Evolutionary conservation across 2,113 vertebrate species (phyloP).

Genomic region (Plotosus lineatus): DNA sequence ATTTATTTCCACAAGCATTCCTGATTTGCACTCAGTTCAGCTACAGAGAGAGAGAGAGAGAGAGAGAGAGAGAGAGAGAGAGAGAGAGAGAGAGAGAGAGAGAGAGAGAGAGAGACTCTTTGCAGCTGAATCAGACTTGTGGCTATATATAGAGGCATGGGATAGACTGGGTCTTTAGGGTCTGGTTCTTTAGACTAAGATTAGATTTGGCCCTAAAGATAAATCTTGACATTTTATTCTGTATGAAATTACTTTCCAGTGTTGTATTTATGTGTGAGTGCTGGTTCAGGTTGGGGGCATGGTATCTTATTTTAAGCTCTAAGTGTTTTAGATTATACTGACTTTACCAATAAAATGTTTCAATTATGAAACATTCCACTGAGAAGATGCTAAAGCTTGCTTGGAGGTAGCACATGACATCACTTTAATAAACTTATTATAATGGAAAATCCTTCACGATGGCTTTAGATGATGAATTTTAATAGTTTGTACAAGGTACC

Average conservation of each 20-base stretch:
- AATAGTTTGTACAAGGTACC: not conserved
- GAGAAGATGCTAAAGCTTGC: not conserved
- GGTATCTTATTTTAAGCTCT: not conserved
- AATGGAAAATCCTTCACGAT: not conserved
- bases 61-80: too few relatives aligned
- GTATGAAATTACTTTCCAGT: not conserved
- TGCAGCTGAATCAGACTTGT: conserved; percentile 70
- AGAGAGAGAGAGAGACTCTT: too few relatives aligned
- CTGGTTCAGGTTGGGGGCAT: not conserved
- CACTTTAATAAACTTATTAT: not conserved
- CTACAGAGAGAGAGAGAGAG: conserved; percentile 66
- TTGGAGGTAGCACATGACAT: not conserved
- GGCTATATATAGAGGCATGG: conserved; percentile 86
- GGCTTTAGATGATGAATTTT: not conserved
- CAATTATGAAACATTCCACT: not conserved
- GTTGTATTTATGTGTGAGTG: not conserved
- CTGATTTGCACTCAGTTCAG: conserved; percentile 85
- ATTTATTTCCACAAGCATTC: conserved; percentile 97
- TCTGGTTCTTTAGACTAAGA: conserved; percentile 23
- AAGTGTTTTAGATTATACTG: not conserved
- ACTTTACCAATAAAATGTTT: not conserved
- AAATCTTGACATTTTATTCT: conserved; percentile 8
- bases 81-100: too few relatives aligned
- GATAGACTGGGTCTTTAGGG: conserved; percentile 59
- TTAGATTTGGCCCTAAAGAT: conserved; percentile 25